A percentile compares a stretch with the other conserved stretches of the same genome.
Conservation (phyloP, 1,140 invertebrate species). For the Drosophila kikkawai region DNA sequence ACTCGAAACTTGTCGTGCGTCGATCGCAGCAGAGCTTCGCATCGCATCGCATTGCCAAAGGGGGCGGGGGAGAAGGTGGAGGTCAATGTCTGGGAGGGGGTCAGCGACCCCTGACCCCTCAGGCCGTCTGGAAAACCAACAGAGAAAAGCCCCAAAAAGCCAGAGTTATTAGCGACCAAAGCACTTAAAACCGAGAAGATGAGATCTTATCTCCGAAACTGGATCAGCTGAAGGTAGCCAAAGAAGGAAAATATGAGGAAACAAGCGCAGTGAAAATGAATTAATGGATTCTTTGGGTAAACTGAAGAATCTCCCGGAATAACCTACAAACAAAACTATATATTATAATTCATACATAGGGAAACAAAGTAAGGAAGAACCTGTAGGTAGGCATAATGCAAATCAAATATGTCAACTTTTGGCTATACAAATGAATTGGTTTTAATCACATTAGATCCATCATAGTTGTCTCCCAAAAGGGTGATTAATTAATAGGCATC, state of each 20-base stretch:
- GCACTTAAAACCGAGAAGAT: conserved; percentile 38
- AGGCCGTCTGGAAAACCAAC: conserved; percentile 29
- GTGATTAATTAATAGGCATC: conserved; percentile 8
- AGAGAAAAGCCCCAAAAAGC: conserved; percentile 38
- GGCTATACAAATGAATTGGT: background rate
- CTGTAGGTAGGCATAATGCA: background rate
- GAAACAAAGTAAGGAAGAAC: background rate
- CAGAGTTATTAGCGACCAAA: conserved; percentile 31
- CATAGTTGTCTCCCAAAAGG: background rate
- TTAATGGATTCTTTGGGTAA: background rate
- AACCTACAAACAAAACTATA: conserved; percentile 1
- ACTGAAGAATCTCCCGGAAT: conserved; percentile 1
- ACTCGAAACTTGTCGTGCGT: conserved; percentile 69
- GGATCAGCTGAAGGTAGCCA: conserved; percentile 26
- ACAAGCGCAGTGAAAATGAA: conserved; percentile 5
- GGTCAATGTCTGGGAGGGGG: conserved; percentile 67
- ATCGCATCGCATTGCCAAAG: conserved; percentile 3
- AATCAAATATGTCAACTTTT: background rate
- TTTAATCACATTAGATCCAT: conserved; percentile 16
- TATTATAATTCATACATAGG: background rate
- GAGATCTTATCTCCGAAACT: conserved; percentile 32
- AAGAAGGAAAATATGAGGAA: conserved; percentile 1
- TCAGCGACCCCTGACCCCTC: conserved; percentile 69
- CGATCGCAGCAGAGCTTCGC: conserved; percentile 35
- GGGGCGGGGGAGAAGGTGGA: conserved; percentile 54